Evolutionary conservation across 2,888 invertebrate species (phyloP).

Genomic region (Hipparchia semele): DNA sequence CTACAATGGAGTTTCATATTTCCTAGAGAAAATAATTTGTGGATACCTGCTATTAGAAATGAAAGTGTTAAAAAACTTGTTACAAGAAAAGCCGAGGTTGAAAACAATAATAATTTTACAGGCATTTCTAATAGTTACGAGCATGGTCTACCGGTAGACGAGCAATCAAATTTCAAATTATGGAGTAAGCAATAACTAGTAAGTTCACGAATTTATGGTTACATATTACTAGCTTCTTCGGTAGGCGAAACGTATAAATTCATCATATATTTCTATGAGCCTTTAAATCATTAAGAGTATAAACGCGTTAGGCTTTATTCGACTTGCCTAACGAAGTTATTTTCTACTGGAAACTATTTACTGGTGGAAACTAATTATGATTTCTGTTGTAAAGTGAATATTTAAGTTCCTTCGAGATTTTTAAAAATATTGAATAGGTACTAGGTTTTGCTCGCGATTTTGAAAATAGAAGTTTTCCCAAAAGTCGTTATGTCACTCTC

Average conservation of each 20-base stretch:
- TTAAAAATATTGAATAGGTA: no score
- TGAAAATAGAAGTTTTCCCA: neutral
- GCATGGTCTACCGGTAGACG: neutral
- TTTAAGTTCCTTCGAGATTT: no score
- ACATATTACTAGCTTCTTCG: slow-evolving; percentile 22
- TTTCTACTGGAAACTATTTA: slow-evolving; percentile 16
- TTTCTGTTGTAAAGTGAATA: neutral
- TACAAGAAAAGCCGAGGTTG: neutral
- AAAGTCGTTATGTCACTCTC: no score
- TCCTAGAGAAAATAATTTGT: neutral
- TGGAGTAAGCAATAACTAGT: slow-evolving; percentile 20
- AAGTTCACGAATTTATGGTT: slow-evolving; percentile 21
- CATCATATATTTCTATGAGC: slow-evolving; percentile 25
- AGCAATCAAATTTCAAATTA: slow-evolving; percentile 23
- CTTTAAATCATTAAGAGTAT: slow-evolving; percentile 13
- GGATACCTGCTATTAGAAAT: no score
- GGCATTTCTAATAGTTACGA: slow-evolving; percentile 6
- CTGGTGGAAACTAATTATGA: slow-evolving; percentile 7
- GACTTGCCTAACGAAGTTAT: slow-evolving; percentile 9
- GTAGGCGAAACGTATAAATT: slow-evolving; percentile 28
- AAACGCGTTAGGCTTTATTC: neutral
- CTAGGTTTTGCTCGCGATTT: no score
- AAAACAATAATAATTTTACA: slow-evolving; percentile 8
- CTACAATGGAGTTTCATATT: neutral
- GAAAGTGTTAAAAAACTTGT: neutral